Evolutionary conservation across 2,888 invertebrate species (phyloP).

Genomic region (Antheraea assamensis): DNA sequence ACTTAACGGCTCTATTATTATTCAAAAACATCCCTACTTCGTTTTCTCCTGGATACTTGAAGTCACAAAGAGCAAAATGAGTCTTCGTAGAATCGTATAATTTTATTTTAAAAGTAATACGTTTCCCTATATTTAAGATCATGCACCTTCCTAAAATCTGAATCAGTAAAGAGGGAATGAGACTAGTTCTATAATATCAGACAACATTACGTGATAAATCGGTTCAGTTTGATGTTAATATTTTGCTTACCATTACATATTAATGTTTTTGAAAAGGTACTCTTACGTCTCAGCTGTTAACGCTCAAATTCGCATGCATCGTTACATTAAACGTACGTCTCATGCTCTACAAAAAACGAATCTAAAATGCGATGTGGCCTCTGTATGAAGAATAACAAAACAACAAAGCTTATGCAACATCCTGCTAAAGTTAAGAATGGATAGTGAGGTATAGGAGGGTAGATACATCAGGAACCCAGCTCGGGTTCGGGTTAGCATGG

Average conservation of each 20-base stretch:
- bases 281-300: constrained; percentile 48
- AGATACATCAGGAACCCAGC: constrained; percentile 59
- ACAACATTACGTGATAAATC: constrained; percentile 35
- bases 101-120: constrained; percentile 61
- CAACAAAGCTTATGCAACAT: constrained; percentile 81
- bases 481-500: constrained; percentile 65
- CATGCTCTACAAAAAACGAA: constrained; percentile 71
- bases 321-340: constrained; percentile 47
- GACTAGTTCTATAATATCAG: constrained; percentile 53
- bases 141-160: constrained; percentile 49
- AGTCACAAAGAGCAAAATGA: constrained; percentile 49
- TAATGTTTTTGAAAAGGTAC: constrained; percentile 34
- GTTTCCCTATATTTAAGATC: constrained; percentile 56
- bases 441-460: constrained; percentile 60
- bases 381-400: constrained; percentile 72
- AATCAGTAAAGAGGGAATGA: constrained; percentile 55
- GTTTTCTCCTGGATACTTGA: constrained; percentile 37
- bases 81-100: constrained; percentile 53
- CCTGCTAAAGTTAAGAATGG: constrained; percentile 59
- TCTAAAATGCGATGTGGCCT: constrained; percentile 73
- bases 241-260: constrained; percentile 31
- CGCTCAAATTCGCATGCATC: constrained; percentile 55
- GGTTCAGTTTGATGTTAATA: constrained; percentile 36
- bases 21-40: constrained; percentile 65
- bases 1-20: constrained; percentile 50